Percentiles rank a stretch among this genome's conserved stretches.
phyloP scores from a whole-genome alignment of 2,888 invertebrate genomes.

The Aproaerema taeniolella region DNA sequence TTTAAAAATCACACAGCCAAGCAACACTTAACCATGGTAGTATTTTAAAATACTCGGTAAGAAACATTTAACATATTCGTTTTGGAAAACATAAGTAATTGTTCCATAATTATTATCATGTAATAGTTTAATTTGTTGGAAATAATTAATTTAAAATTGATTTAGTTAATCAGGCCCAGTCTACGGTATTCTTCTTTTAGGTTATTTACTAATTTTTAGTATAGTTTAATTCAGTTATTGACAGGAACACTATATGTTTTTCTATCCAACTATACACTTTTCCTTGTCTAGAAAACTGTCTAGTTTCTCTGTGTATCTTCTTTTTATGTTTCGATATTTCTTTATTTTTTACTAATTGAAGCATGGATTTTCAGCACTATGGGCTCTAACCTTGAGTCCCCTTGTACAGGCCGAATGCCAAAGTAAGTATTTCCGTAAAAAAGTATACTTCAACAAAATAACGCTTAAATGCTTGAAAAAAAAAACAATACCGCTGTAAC shows the following conservation, averaged over 20 bases:
- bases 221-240: constrained; percentile 56
- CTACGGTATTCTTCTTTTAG: constrained; percentile 35
- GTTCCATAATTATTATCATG: no score
- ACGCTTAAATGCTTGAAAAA: constrained; percentile 42
- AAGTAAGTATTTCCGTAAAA: constrained; percentile 59
- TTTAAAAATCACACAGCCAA: constrained; percentile 18
- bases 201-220: background rate
- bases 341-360: constrained; percentile 65
- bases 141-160: no score
- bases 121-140: no score
- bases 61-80: constrained; percentile 10
- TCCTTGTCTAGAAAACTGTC: constrained; percentile 1
- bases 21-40: constrained; percentile 13
- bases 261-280: constrained; percentile 2
- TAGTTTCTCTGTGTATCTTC: constrained; percentile 3
- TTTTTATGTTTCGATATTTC: constrained; percentile 25
- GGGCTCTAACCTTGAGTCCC: constrained; percentile 71
- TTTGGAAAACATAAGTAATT: no score
- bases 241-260: constrained; percentile 37
- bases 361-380: constrained; percentile 77
- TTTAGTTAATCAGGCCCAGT: constrained; percentile 43
- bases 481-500: no score
- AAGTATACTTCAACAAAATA: constrained; percentile 17
- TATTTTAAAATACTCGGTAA: constrained; percentile 18
- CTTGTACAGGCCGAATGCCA: constrained; percentile 75